Evolutionary conservation across 2,113 vertebrate species (phyloP).

Genomic region (Gobius niger): DNA sequence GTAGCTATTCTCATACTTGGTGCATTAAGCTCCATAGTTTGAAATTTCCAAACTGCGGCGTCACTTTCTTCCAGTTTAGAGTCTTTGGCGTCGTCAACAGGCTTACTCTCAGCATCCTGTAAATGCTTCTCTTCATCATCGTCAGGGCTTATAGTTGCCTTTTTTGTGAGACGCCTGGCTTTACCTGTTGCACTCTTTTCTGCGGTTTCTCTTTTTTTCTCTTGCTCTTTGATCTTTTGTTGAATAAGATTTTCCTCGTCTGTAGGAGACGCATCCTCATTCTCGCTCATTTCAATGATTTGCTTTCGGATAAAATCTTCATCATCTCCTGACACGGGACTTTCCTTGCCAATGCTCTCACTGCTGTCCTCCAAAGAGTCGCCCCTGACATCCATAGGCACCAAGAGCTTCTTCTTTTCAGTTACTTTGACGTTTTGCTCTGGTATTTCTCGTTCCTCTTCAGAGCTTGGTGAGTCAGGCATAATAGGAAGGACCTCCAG

Average conservation of each 20-base stretch:
- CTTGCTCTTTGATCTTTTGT: slow-evolving; percentile 82
- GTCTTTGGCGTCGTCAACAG: slow-evolving; percentile 80
- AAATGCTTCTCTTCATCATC: slow-evolving; percentile 83
- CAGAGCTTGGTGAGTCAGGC: slow-evolving; percentile 80
- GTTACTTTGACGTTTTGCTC: slow-evolving; percentile 62
- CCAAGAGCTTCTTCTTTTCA: slow-evolving; percentile 76
- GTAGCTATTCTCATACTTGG: slow-evolving; percentile 74
- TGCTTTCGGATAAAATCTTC: slow-evolving; percentile 94
- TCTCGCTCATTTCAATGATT: slow-evolving; percentile 96
- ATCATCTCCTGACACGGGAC: slow-evolving; percentile 88
- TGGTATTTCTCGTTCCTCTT: slow-evolving; percentile 78
- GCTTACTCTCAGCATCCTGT: slow-evolving; percentile 78
- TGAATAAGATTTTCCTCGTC: slow-evolving; percentile 84
- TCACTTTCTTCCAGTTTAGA: slow-evolving; percentile 62
- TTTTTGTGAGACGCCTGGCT: slow-evolving; percentile 80
- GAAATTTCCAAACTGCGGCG: slow-evolving; percentile 72
- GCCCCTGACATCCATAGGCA: slow-evolving; percentile 74
- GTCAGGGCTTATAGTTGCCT: slow-evolving; percentile 83
- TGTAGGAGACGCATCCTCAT: slow-evolving; percentile 90
- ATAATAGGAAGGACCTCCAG: slow-evolving; percentile 78
- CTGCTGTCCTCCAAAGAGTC: slow-evolving; percentile 95
- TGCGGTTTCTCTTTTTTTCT: slow-evolving; percentile 72
- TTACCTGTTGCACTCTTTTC: slow-evolving; percentile 77
- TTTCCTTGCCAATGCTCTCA: slow-evolving; percentile 89
- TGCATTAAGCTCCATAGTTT: slow-evolving; percentile 85